Evolutionary conservation across 1,140 invertebrate species (phyloP).

Genomic region (Planococcus citri): DNA sequence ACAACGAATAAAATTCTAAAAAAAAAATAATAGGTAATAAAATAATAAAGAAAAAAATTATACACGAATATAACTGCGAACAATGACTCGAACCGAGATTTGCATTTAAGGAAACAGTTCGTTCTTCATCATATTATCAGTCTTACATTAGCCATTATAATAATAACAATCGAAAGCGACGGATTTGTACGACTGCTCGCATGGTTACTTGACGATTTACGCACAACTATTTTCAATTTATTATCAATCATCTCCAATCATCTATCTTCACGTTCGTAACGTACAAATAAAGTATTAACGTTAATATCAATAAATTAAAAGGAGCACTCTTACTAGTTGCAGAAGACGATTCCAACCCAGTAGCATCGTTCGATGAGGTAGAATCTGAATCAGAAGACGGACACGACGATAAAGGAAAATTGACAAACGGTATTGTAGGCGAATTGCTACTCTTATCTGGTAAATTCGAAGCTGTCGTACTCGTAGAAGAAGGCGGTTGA

Average conservation of each 20-base stretch:
- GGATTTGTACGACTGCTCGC: not conserved
- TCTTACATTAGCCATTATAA: not conserved
- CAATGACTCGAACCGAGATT: too few relatives aligned
- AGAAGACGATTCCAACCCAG: not conserved
- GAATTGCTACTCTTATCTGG: not conserved
- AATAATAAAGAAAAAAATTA: too few relatives aligned
- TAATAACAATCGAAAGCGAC: not conserved
- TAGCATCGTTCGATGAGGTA: not conserved
- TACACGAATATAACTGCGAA: too few relatives aligned
- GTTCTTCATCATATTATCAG: not conserved
- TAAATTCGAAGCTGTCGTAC: not conserved
- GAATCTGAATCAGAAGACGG: not conserved
- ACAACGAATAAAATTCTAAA: too few relatives aligned
- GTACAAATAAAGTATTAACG: slow-evolving; percentile 10
- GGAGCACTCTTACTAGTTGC: not conserved
- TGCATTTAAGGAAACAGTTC: not conserved
- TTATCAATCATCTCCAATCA: slow-evolving; percentile 15
- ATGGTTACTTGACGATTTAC: too few relatives aligned
- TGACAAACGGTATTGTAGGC: not conserved
- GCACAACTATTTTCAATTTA: not conserved
- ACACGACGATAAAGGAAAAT: slow-evolving; percentile 15
- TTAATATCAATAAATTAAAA: not conserved
- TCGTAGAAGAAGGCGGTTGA: not conserved
- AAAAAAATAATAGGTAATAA: too few relatives aligned
- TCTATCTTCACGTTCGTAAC: not conserved